Conservation (phyloP, 1,140 invertebrate species). For the Yoshiicerus persimilis region DNA sequence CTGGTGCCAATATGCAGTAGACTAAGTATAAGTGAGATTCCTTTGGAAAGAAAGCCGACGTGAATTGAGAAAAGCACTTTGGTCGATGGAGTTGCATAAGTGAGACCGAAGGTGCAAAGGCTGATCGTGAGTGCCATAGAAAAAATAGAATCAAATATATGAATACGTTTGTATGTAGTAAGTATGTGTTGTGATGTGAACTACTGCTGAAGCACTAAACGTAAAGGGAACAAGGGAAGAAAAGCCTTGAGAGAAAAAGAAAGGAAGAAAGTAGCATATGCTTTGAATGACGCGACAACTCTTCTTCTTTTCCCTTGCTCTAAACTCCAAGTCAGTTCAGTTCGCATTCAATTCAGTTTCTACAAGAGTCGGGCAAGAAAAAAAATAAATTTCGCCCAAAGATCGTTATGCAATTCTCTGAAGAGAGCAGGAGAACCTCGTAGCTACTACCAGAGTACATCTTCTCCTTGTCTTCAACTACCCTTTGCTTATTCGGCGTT, state of each 20-base stretch:
- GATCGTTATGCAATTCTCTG: constrained; percentile 4
- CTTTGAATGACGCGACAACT: not conserved
- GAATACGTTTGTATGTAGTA: not conserved
- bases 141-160: not conserved
- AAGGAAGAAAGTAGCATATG: not conserved
- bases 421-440: not conserved
- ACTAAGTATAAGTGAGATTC: not conserved
- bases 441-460: not conserved
- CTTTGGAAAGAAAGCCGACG: not conserved
- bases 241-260: not conserved
- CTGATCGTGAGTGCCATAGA: not conserved
- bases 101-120: constrained; percentile 3
- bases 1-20: not conserved
- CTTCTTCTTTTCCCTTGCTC: constrained; percentile 1
- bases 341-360: not conserved
- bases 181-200: not conserved
- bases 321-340: not conserved
- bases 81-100: not conserved
- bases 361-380: not conserved
- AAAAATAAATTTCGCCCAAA: constrained; percentile 5
- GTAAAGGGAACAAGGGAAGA: not conserved
- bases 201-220: not conserved
- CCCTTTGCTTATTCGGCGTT: not conserved
- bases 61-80: constrained; percentile 6
- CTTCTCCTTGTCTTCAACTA: not conserved